A percentile compares a stretch with the other conserved stretches of the same genome.
phyloP scores from a whole-genome alignment of 2,888 invertebrate species.

The Drosophila anomalata region DNA sequence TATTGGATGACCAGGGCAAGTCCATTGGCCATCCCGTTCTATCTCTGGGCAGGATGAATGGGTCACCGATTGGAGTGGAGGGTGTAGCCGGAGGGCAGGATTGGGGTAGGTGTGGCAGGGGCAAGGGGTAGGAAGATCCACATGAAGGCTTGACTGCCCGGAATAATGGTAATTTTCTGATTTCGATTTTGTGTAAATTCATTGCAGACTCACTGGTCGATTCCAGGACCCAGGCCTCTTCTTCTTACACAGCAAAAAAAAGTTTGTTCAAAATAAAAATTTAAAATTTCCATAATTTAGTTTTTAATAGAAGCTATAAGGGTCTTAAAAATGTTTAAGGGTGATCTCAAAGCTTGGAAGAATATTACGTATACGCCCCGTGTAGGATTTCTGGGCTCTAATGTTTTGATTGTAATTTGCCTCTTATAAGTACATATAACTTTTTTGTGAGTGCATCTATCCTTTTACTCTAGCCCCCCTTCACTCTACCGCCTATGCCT shows the following conservation, averaged over 20 bases:
- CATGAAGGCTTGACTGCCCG: slow-evolving; percentile 50
- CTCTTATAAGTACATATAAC: not conserved
- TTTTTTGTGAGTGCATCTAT: slow-evolving; percentile 17
- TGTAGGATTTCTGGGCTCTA: not conserved
- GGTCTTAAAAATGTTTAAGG: not conserved
- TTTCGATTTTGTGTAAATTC: slow-evolving; percentile 78
- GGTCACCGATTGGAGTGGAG: not conserved
- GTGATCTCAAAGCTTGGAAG: not conserved
- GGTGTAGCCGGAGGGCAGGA: not conserved
- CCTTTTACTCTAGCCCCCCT: slow-evolving; percentile 21
- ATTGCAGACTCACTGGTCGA: slow-evolving; percentile 59
- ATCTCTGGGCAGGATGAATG: slow-evolving; percentile 12
- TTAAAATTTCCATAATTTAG: not conserved
- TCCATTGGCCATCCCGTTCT: slow-evolving; percentile 27
- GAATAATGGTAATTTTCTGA: slow-evolving; percentile 77
- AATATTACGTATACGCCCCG: not conserved
- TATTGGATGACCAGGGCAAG: slow-evolving; percentile 49
- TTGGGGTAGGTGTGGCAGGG: not conserved
- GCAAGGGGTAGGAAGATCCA: slow-evolving; percentile 13
- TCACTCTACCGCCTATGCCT: slow-evolving; percentile 18
- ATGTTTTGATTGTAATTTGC: no score
- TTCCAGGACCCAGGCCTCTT: slow-evolving; percentile 13
- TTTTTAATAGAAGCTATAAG: not conserved
- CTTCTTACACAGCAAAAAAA: slow-evolving; percentile 7
- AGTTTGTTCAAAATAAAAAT: no score